Percentiles rank a stretch among this genome's conserved stretches.
These are phyloP conservation scores for Micromussa lordhowensis DNA, from an alignment of 92 coral and sea anemone species.

Conservation along the genomic window DNA sequence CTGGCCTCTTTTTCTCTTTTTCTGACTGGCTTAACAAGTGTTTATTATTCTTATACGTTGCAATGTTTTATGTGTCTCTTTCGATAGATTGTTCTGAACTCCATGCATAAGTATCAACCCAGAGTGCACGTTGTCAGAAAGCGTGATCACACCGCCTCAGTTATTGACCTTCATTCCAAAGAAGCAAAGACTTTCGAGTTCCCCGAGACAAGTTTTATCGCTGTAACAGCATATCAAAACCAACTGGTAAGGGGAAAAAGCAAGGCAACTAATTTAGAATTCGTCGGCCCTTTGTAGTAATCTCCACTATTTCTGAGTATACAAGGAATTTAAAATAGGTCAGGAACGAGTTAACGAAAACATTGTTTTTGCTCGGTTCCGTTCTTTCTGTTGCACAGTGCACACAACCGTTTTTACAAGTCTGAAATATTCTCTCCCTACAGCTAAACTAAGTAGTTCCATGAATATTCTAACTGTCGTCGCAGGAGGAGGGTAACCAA, in stretches of 20 bases:
- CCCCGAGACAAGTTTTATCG: conserved; percentile 88
- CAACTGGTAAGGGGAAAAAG: conserved; percentile 81
- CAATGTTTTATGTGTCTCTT: not conserved
- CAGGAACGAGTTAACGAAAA: not conserved
- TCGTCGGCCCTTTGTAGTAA: not conserved
- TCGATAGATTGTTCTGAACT: conserved; percentile 86
- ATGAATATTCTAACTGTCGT: not conserved
- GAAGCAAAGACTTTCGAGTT: conserved; percentile 88
- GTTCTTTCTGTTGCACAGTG: not conserved
- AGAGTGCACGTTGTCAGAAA: conserved; percentile 91
- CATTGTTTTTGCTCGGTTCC: not conserved
- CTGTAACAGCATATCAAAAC: conserved; percentile 97
- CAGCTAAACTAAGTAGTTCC: not conserved
- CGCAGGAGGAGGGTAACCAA: not conserved
- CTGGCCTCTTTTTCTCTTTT: too few relatives aligned
- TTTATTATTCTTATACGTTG: not conserved
- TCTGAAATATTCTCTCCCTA: not conserved
- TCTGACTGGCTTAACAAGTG: too few relatives aligned
- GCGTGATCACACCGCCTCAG: conserved; percentile 90
- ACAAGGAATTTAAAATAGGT: too few relatives aligned
- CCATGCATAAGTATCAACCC: conserved; percentile 98
- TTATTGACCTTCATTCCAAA: conserved; percentile 91
- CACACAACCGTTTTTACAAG: not conserved
- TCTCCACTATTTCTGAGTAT: not conserved
- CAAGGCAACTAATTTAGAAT: not conserved